Base-by-base conservation (phyloP, 2,888 invertebrate species). In the Gnatocerus cornutus region DNA sequence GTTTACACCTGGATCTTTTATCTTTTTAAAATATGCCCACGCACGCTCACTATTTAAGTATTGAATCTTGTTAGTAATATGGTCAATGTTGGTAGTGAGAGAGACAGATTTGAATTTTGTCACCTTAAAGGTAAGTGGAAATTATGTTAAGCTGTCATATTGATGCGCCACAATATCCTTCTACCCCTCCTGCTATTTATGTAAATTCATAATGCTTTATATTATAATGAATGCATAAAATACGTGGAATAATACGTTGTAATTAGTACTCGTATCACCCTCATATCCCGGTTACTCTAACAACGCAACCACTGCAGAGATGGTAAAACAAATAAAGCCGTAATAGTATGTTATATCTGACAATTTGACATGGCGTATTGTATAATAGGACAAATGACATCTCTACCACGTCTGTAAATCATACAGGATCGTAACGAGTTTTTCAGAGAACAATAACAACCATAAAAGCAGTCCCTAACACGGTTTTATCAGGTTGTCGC, bases 1-100 rank as follows among this genome's bases (percentile, higher is more conserved):
- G 46, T 46, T 16, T 13, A 46, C 46, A 46, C 46, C 46, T 46
- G 46, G 46, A 46, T 46, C 13, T 43, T 43, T 43, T 13, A 43
- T 43, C 43, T 10, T 37, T 29, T 48, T 55, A 45, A 41, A 21
- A 43, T 29, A 58, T 43, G 30, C 43, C 39, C 39, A 29, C 29
- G 7, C 45, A 43, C 45, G 45, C n/a, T 12, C 41, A n/a, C 12
- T 13, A 41, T 41, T 13, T 41, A 13, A 41, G 13, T 41, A 41
- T 41, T 41, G 13, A 12, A 41, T 33, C n/a, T 33, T 9, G 7
- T 33, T n/a, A 33, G 33, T n/a, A 4, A 33, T 33, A 33, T 33
- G 33, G 33, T 33, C 33, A 33, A 33, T 29, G 29, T 29, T 29
- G 7, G 29, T 29, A 33, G 6, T 7, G 33, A 33, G 33, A 4